Conservation (phyloP, 2,113 vertebrate species). For the Platichthys stellatus region DNA sequence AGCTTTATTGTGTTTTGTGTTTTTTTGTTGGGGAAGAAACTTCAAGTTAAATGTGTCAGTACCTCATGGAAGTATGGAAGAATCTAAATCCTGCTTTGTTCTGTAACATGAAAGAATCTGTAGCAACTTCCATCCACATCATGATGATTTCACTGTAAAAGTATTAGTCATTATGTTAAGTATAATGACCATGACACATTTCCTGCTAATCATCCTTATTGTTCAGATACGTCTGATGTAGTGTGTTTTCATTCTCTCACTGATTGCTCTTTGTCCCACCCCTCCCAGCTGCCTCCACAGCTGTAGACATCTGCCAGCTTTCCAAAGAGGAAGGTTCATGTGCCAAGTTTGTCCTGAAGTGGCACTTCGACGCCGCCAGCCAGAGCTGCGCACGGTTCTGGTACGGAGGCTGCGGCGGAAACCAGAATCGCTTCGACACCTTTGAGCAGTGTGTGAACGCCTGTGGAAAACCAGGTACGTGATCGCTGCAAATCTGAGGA, state of each 20-base stretch:
- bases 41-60: constrained; percentile 17
- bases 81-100: no score
- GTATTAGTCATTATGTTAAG: no score
- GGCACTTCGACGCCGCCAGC: constrained; percentile 85
- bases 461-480: constrained; percentile 85
- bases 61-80: background rate
- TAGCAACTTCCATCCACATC: no score
- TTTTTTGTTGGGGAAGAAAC: constrained; percentile 1
- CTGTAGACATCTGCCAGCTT: constrained; percentile 84
- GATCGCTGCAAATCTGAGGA: background rate
- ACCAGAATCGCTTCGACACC: constrained; percentile 90
- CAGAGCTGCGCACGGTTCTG: constrained; percentile 91
- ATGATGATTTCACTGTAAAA: no score
- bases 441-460: constrained; percentile 88
- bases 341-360: constrained; percentile 86
- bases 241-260: background rate
- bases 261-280: background rate
- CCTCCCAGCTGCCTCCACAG: constrained; percentile 46
- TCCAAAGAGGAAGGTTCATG: constrained; percentile 88
- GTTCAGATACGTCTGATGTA: no score
- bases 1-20: constrained; percentile 39
- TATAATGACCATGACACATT: no score
- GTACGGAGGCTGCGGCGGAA: constrained; percentile 93
- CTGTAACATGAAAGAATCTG: no score
- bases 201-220: no score